Evolutionary conservation across 2,888 invertebrate genomes (phyloP).

Genomic region (Amphimallon solstitiale): DNA sequence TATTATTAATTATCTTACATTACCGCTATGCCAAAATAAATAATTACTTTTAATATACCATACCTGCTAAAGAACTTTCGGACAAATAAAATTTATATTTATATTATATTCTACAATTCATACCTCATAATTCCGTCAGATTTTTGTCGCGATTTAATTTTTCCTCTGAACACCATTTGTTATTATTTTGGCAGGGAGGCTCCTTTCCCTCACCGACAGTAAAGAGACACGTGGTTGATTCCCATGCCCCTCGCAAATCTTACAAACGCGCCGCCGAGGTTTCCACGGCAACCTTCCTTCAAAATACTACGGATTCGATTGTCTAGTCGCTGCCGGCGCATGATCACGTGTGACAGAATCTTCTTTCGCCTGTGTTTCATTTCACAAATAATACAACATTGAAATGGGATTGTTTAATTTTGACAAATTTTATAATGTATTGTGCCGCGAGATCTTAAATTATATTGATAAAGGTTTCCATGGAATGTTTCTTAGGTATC

Average conservation of each 20-base stretch:
- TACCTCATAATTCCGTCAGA: background rate
- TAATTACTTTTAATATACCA: too few relatives aligned
- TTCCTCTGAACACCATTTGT: constrained; percentile 9
- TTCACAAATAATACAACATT: too few relatives aligned
- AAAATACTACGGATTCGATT: constrained; percentile 44
- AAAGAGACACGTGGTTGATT: constrained; percentile 44
- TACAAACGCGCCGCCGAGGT: constrained; percentile 42
- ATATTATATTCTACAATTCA: too few relatives aligned
- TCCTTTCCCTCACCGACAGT: background rate
- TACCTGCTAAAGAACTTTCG: too few relatives aligned
- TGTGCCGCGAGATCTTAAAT: too few relatives aligned
- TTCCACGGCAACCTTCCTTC: constrained; percentile 48
- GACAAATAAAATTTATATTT: too few relatives aligned
- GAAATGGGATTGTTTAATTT: too few relatives aligned
- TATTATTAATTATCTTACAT: too few relatives aligned
- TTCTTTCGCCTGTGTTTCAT: background rate
- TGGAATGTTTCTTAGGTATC: too few relatives aligned
- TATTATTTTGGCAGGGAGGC: constrained; percentile 14
- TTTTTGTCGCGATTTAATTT: background rate
- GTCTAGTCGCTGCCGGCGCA: constrained; percentile 30
- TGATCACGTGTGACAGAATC: background rate
- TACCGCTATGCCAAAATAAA: too few relatives aligned
- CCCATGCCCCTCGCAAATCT: constrained; percentile 47
- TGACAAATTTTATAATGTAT: too few relatives aligned
- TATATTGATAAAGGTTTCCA: too few relatives aligned